Evolutionary conservation across 1,140 invertebrate genomes (phyloP), one percentile per base, ranked within the genome.

Genomic region (Drosophila orena): DNA sequence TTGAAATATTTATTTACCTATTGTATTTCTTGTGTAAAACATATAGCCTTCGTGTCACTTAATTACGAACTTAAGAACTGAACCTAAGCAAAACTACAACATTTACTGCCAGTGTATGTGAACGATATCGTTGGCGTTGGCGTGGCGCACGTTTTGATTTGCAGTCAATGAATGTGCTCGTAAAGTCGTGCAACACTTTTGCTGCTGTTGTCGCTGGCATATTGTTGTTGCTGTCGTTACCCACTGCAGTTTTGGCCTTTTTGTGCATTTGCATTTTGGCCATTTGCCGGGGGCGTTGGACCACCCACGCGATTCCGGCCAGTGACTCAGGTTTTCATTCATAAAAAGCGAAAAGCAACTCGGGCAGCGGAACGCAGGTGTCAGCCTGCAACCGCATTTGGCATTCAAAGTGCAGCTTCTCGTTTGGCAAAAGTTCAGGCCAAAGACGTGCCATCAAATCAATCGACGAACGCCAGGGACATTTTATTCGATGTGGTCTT

Each of bases 61-160:
- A 30, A 30, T 30, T 30, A 3, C 30, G 7, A 3, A 8, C 2
- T 3, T 30, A 3, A 0, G 7, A 30, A 30, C 8, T 2, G 10
- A 30, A 2, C 30, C 30, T 30, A 10, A 8, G 0, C 30, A 30
- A 2, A 30, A 30, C 2, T 30, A 3, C 7, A 42, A 8, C 8
- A 15, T 17, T 34, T 27, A 42, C 43, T 68, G 20, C 20, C n/a
- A 1, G 37, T 65, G 59, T 6, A 27, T 42, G 47, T 42, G 49
- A 22, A 58, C 43, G 50, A 15, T 43, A 57, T 24, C 50, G 65
- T 76, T 77, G 71, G 73, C 75, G 70, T 83, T 83, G 79, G 66
- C 78, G 79, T 81, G 54, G 76, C 54, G 83, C 81, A 88, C 81
- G 81, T 88, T 88, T 81, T 85, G 83, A 86, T 86, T 88, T 81